Conservation (phyloP, 2,113 vertebrate genomes). For the Chelonoidis abingdonii region DNA sequence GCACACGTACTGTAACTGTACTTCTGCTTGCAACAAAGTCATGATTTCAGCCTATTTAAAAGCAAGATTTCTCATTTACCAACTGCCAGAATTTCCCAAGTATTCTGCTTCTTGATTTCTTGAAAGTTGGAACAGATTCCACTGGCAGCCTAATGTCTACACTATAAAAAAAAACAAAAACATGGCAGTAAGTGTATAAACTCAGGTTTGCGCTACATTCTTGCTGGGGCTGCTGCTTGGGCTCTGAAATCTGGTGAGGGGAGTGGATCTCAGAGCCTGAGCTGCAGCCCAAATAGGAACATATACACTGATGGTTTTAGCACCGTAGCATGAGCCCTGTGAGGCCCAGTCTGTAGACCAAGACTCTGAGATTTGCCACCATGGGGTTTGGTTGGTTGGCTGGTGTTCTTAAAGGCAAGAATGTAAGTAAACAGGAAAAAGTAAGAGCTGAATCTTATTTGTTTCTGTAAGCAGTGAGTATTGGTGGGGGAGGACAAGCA, state of each 20-base stretch:
- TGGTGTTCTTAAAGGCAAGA: neutral
- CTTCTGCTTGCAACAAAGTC: neutral
- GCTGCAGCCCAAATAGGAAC: neutral
- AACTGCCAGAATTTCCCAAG: conserved; percentile 18
- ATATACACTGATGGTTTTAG: too few species aligned
- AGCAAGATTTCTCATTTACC: neutral
- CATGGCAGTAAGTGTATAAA: neutral
- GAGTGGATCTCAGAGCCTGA: neutral
- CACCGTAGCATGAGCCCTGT: too few species aligned
- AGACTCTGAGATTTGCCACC: too few species aligned
- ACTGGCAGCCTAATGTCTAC: conserved; percentile 19
- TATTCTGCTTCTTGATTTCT: neutral
- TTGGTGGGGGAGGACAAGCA: neutral
- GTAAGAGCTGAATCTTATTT: neutral
- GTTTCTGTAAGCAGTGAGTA: neutral
- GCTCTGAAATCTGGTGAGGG: neutral
- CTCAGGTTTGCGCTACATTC: neutral
- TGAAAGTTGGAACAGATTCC: conserved; percentile 5
- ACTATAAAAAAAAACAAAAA: neutral
- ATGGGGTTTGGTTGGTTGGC: too few species aligned
- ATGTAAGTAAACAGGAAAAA: neutral
- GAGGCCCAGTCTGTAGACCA: too few species aligned
- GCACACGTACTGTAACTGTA: neutral
- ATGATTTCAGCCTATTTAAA: neutral
- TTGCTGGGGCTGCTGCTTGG: neutral